Percentiles rank a stretch among this genome's conserved stretches.
These are phyloP conservation scores for Meliscaeva auricollis DNA, from an alignment of 2,888 invertebrate species.

Conservation along the genomic window DNA sequence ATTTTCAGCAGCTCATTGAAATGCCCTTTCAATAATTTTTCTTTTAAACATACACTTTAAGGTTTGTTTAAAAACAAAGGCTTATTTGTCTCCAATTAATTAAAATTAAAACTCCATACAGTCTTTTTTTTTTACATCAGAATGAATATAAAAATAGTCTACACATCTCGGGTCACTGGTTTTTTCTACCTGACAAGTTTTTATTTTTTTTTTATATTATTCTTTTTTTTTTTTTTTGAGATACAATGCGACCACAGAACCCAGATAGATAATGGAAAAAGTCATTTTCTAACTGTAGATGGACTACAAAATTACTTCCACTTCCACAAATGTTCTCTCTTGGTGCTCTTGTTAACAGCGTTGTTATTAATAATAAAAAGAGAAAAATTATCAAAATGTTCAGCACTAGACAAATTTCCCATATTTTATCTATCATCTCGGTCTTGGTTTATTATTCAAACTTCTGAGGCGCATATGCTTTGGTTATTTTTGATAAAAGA, in stretches of 20 bases:
- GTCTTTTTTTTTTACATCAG: not conserved
- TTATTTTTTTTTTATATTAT: not conserved
- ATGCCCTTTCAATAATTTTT: too few relatives aligned
- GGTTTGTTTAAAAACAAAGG: not conserved
- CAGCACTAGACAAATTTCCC: too few relatives aligned
- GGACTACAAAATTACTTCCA: constrained; percentile 52
- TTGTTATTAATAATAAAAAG: constrained; percentile 3
- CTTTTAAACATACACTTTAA: too few relatives aligned
- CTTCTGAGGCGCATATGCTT: too few relatives aligned
- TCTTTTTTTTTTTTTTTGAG: not conserved
- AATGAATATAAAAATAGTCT: constrained; percentile 3
- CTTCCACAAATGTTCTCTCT: constrained; percentile 12
- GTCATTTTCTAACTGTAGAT: constrained; percentile 36
- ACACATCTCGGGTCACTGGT: not conserved
- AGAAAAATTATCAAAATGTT: not conserved
- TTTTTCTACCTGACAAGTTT: constrained; percentile 1
- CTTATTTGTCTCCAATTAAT: not conserved
- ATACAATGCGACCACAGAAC: not conserved
- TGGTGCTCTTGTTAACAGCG: not conserved
- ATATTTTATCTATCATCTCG: too few relatives aligned
- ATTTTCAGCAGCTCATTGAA: too few relatives aligned
- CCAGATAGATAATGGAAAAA: constrained; percentile 30
- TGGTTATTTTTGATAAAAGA: too few relatives aligned
- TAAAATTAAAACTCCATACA: not conserved
- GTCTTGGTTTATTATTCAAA: too few relatives aligned